Base-by-base conservation (phyloP, 1,140 invertebrate species). In the Hydropsyche tenuis region DNA sequence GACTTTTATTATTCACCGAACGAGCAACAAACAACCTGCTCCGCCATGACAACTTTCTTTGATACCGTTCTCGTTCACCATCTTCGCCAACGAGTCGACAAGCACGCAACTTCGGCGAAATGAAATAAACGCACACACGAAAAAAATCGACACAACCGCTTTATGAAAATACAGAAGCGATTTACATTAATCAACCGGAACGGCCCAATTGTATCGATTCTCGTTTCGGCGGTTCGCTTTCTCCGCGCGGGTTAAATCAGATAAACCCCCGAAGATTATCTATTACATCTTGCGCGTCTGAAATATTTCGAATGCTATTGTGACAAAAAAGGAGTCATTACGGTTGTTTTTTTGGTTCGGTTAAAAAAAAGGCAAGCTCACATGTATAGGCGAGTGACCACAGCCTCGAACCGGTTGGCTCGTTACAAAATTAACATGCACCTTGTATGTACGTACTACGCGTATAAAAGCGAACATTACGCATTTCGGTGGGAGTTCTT, bases 31-130 rank as follows among this genome's bases (percentile, higher is more conserved):
- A 53, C 20, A 53, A 53, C 16, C 48, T 16, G 20, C 37, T 11
- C 22, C 66, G 43, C 45, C 66, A 20, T 69, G 66, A 69, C 66
- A 48, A 69, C 66, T 69, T 69, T 69, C 66, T 69, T 69, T 69
- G 66, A 69, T 69, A 53, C 20, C 16, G 20, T 20, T 16, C 6
- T 16, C 48, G 48, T 53, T 53, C 48, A 16, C 20, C 18, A 22
- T 30, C 16, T 37, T 63, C 60, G 60, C 9, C 20, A 63, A n/a
- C 22, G 53, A 11, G 14, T 16, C 45, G 16, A 16, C 45, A 46
- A 46, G 16, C 45, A 46, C 45, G 45, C 45, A 46, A 46, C 45
- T 46, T n/a, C 45, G 16, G 16, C 48, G 48, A 53, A 53, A 53
- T 53, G 20, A 53, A 53, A 18, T n/a, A 53, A 9, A 9, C 48